Evolutionary conservation across 2,113 vertebrate species (phyloP).

Genomic region (Tachuris rubrigastra): DNA sequence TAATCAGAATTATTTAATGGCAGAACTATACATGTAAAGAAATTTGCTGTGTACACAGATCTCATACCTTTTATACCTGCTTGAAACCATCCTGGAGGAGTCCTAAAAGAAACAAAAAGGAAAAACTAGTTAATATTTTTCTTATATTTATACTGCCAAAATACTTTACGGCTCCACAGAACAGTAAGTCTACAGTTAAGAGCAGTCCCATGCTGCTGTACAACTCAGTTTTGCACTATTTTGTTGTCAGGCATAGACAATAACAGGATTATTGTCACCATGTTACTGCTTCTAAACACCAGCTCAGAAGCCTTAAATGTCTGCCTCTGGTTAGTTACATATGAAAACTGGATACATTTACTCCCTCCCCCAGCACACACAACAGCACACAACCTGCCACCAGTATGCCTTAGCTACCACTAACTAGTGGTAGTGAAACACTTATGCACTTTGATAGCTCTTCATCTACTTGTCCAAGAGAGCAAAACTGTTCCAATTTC

Average conservation of each 20-base stretch:
- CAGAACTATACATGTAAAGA: background rate
- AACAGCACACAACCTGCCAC: background rate
- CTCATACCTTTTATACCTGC: constrained; percentile 89
- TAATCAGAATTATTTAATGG: background rate
- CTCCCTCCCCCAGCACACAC: background rate
- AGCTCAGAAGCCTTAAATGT: background rate
- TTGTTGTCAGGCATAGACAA: background rate
- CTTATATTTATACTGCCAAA: background rate
- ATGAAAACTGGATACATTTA: background rate
- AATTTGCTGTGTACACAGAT: background rate
- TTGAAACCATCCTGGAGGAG: constrained; percentile 79
- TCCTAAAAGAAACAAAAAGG: constrained; percentile 80
- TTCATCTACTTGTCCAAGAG: background rate
- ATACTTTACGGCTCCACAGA: background rate
- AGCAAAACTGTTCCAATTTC: background rate
- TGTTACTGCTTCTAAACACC: background rate
- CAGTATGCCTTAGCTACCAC: background rate
- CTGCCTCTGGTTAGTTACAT: background rate
- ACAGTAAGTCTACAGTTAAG: background rate
- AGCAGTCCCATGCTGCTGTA: background rate
- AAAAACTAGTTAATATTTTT: background rate
- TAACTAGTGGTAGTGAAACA: accelerated
- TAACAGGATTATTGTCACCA: background rate
- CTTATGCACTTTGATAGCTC: background rate
- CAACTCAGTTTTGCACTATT: background rate